Conservation (phyloP, 2,888 invertebrate genomes). For the Galerucella calmariensis region DNA sequence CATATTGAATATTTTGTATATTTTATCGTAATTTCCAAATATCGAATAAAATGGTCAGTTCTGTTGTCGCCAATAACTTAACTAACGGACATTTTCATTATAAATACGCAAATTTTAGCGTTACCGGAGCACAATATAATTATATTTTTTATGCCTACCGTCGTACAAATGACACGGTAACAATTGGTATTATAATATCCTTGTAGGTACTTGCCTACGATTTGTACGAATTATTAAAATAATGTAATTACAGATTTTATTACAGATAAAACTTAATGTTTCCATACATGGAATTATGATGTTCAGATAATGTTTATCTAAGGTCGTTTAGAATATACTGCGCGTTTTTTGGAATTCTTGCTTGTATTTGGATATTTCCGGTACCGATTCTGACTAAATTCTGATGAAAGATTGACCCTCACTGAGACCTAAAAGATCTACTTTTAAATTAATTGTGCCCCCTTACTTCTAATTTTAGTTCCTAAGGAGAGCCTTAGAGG, state of each 20-base stretch:
- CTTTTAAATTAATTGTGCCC: too few relatives aligned
- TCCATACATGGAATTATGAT: slow-evolving; percentile 6
- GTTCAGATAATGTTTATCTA: background rate
- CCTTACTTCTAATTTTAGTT: too few relatives aligned
- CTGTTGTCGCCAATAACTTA: background rate
- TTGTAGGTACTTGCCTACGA: background rate
- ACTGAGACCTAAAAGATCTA: too few relatives aligned
- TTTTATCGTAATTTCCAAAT: background rate
- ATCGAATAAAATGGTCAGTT: background rate
- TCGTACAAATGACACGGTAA: background rate
- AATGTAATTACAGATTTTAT: slow-evolving; percentile 19
- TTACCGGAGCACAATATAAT: slow-evolving; percentile 4
- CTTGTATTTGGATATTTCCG: background rate
- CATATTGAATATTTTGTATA: slow-evolving; percentile 31
- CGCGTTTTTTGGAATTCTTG: background rate
- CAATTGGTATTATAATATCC: slow-evolving; percentile 7
- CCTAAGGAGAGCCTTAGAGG: too few relatives aligned
- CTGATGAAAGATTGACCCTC: too few relatives aligned
- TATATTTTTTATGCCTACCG: background rate
- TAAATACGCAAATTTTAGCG: slow-evolving; percentile 8
- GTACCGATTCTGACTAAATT: too few relatives aligned
- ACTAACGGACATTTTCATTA: slow-evolving; percentile 2
- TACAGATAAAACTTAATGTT: slow-evolving; percentile 28
- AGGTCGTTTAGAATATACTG: background rate
- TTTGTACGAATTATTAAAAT: slow-evolving; percentile 13